These are phyloP conservation scores for Tretioscincus oriximinensis DNA, from an alignment of 2,113 vertebrate species.

Conservation along the genomic window DNA sequence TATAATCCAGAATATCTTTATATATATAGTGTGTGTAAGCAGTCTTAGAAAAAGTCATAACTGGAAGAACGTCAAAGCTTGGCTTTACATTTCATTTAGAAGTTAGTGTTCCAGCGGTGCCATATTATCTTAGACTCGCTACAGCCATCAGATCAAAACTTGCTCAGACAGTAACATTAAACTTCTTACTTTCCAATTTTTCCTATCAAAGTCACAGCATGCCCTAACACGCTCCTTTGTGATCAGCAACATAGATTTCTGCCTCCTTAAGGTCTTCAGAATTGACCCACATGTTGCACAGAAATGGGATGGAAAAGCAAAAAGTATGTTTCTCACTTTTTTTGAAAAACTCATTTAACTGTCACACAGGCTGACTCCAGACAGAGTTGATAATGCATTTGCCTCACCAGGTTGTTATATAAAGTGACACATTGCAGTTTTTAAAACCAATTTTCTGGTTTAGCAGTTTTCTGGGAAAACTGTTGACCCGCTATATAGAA, in stretches of 20 bases:
- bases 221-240: not conserved
- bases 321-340: too few relatives aligned
- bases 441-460: too few relatives aligned
- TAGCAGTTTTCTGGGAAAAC: too few relatives aligned
- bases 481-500: too few relatives aligned
- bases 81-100: slow-evolving; percentile 33
- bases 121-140: not conserved
- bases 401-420: too few relatives aligned
- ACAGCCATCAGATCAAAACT: slow-evolving; percentile 26
- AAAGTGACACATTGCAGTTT: too few relatives aligned
- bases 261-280: not conserved
- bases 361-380: not conserved
- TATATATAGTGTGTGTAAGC: too few relatives aligned
- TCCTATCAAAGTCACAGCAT: slow-evolving; percentile 5
- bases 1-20: too few relatives aligned
- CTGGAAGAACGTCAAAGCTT: not conserved
- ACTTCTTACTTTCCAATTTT: slow-evolving; percentile 17
- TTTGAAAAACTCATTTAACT: not conserved
- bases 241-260: not conserved
- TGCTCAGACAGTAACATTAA: slow-evolving; percentile 15
- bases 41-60: slow-evolving; percentile 25
- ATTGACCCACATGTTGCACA: not conserved
- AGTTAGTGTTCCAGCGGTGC: not conserved
- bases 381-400: too few relatives aligned
- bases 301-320: not conserved